Conservation (phyloP, 1,140 invertebrate species). For the Calephelis nemesis region DNA sequence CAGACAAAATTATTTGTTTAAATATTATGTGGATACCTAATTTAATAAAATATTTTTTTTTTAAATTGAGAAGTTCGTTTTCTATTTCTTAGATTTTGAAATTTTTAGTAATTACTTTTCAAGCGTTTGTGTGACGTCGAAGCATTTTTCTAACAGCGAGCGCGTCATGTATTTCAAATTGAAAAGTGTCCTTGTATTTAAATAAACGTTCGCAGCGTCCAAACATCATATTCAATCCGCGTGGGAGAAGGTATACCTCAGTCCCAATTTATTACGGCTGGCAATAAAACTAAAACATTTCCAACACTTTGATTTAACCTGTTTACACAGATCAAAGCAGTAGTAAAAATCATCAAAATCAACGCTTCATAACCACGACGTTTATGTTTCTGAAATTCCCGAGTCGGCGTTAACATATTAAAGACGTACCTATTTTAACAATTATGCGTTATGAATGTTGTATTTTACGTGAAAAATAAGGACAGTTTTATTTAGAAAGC, state of each 20-base stretch:
- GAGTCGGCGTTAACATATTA: background rate
- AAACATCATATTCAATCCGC: slow-evolving; percentile 61
- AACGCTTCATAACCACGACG: slow-evolving; percentile 44
- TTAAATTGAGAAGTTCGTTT: too few relatives aligned
- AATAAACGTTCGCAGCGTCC: slow-evolving; percentile 47
- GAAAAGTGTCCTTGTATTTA: slow-evolving; percentile 51
- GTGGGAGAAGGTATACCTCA: slow-evolving; percentile 63
- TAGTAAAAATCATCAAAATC: slow-evolving; percentile 64
- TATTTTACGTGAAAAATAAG: background rate
- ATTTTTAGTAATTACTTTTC: background rate
- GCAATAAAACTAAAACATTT: slow-evolving; percentile 75
- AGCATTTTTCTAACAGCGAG: too few relatives aligned
- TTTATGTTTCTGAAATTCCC: slow-evolving; percentile 27
- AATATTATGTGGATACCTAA: too few relatives aligned
- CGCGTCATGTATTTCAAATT: background rate
- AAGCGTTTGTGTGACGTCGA: background rate
- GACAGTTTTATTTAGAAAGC: too few relatives aligned
- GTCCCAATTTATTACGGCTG: slow-evolving; percentile 66
- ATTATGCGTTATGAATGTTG: background rate
- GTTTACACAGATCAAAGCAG: slow-evolving; percentile 74
- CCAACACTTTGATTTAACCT: slow-evolving; percentile 74
- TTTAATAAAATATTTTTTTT: too few relatives aligned
- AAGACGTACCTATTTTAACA: background rate
- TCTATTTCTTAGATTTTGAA: too few relatives aligned
- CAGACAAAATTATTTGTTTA: too few relatives aligned